Base-by-base conservation (phyloP, 2,113 vertebrate species). In the Chunga burmeisteri region DNA sequence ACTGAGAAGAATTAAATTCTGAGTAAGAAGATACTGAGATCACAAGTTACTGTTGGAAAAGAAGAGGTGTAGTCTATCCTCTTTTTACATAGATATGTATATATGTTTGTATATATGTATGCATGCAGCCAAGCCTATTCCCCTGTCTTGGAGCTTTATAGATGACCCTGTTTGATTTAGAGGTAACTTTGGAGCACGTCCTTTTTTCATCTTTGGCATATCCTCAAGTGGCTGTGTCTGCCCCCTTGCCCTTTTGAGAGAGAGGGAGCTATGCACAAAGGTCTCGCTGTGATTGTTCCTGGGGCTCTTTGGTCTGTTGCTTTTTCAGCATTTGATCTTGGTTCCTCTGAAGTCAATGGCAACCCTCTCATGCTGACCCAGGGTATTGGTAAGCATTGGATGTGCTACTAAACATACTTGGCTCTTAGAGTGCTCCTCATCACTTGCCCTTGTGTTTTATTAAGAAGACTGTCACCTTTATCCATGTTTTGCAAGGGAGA, bases 41-140 rank as follows among this genome's bases (percentile, higher is more conserved):
- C 34, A 38, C 17, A 73, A 67, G 4, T 81, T 78, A 50, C 13
- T 63, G 2, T 11, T 71, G 46, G 26, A n/a, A 75, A 90, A 47
- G 36, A 26, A 46, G 36, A 55, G 11, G 3, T 4, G 12, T 61
- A 32, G 40, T 32, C 47, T 42, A 10, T 34, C 23, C 2, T 32
- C 12, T 61, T 34, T 68, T 6, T 49, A 25, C 2, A 1, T 14
- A 8, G 16, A 5, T 9, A 7, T 47, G 23, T 34, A 3, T 34
- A 11, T 20, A 7, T n/a, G 3, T 44, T 6, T 71, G 1, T 29
- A 2, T 27, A 2, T 50, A 21, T 10, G 10, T 42, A 42, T 21
- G 19, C 3, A 19, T 52, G 38, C n/a, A 79, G 59, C 26, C n/a
- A 71, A 66, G 14, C 19, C 29, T 81, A 3, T 77, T 75, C 3